A percentile compares a stretch with the other conserved stretches of the same genome.
Conservation (phyloP, 2,888 invertebrate species). For the Sarcophaga variegata region DNA sequence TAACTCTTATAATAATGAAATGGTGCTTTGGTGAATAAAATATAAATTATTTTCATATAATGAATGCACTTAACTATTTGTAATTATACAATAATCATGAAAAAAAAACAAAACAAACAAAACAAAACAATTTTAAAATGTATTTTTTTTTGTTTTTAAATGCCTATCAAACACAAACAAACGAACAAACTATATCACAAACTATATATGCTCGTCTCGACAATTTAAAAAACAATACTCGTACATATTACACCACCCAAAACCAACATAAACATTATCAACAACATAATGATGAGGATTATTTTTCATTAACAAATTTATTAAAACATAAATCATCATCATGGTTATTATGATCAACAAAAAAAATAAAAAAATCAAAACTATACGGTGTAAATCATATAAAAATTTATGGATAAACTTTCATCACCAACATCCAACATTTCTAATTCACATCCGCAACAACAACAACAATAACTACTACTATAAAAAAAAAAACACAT, state of each 20-base stretch:
- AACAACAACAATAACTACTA: not conserved
- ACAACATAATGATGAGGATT: slow-evolving; percentile 23
- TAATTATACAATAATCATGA: slow-evolving; percentile 13
- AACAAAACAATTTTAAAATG: not conserved
- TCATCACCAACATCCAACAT: slow-evolving; percentile 46
- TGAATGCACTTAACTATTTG: slow-evolving; percentile 51
- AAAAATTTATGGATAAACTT: slow-evolving; percentile 54
- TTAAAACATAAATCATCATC: slow-evolving; percentile 42
- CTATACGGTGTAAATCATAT: slow-evolving; percentile 33
- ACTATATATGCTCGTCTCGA: no score
- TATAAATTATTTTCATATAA: slow-evolving; percentile 52
- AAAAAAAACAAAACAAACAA: slow-evolving; percentile 14
- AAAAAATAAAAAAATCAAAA: slow-evolving; percentile 34
- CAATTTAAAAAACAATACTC: not conserved
- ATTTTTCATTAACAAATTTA: slow-evolving; percentile 25
- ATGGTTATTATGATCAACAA: slow-evolving; percentile 21
- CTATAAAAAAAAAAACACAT: not conserved
- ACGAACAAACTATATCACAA: slow-evolving; percentile 19
- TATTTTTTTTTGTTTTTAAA: slow-evolving; percentile 40
- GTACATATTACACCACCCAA: not conserved
- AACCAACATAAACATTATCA: slow-evolving; percentile 32
- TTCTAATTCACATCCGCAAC: slow-evolving; percentile 8
- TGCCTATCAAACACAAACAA: not conserved
- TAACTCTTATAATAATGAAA: slow-evolving; percentile 17
- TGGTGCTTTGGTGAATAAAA: slow-evolving; percentile 68